Evolutionary conservation across 2,888 invertebrate species (phyloP).

Genomic region (Vannuccia rotundouncinata): DNA sequence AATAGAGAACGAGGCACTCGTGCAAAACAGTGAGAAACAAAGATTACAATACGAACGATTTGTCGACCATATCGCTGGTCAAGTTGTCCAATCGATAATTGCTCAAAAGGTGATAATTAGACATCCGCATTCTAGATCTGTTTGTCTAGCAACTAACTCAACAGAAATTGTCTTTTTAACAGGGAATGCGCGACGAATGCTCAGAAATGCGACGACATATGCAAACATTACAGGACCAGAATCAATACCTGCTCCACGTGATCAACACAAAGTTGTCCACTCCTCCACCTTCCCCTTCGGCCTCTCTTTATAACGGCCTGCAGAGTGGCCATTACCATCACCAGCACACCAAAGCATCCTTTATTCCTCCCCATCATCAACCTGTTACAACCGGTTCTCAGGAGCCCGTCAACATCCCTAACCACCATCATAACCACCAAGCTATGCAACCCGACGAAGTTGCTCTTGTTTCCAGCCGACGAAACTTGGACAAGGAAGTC

Average conservation of each 20-base stretch:
- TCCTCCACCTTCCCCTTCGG: background rate
- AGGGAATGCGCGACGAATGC: background rate
- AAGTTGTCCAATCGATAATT: slow-evolving; percentile 5
- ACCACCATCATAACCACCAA: background rate
- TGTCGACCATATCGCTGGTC: background rate
- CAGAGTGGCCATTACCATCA: background rate
- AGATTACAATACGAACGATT: background rate
- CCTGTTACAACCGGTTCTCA: no score
- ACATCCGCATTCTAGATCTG: no score
- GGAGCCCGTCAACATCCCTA: background rate
- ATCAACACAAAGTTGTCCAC: background rate
- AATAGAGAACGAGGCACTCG: background rate
- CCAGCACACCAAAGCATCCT: no score
- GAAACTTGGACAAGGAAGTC: no score
- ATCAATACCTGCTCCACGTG: background rate
- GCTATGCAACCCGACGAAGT: no score
- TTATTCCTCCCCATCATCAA: no score
- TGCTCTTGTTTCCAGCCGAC: no score
- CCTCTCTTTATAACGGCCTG: background rate
- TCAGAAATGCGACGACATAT: background rate
- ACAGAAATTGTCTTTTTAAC: no score
- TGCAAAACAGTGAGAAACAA: background rate
- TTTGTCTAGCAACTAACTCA: no score
- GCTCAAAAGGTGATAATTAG: background rate
- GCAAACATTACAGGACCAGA: background rate